Percentiles rank a stretch among this genome's conserved stretches.
These are phyloP conservation scores for Ophion slaviceki DNA, from an alignment of 2,888 invertebrate species.

Conservation along the genomic window DNA sequence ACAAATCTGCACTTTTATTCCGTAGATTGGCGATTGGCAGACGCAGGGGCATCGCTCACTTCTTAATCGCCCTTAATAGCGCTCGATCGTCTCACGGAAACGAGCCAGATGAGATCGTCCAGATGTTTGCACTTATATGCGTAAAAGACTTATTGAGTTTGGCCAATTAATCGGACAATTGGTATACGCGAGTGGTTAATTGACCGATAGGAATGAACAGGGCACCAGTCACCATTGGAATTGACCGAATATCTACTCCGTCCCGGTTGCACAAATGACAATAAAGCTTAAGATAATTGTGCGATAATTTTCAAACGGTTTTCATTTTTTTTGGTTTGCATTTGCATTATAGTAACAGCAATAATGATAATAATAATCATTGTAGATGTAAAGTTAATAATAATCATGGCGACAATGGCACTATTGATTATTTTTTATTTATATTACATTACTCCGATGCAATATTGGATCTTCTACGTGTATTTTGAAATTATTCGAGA, in stretches of 20 bases:
- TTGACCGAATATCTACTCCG: slow-evolving; percentile 12
- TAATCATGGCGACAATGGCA: background rate
- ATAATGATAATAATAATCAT: background rate
- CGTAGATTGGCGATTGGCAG: slow-evolving; percentile 1
- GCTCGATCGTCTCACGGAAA: slow-evolving; percentile 35
- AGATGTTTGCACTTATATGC: slow-evolving; percentile 37
- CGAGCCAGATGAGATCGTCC: slow-evolving; percentile 44
- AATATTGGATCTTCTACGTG: background rate
- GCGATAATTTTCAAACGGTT: too few relatives aligned
- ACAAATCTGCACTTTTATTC: slow-evolving; percentile 17
- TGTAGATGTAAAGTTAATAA: background rate
- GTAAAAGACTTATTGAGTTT: slow-evolving; percentile 49
- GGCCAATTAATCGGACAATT: slow-evolving; percentile 49
- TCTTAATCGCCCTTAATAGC: slow-evolving; percentile 45
- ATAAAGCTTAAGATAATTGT: background rate
- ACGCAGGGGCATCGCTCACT: slow-evolving; percentile 25
- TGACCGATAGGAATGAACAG: slow-evolving; percentile 71
- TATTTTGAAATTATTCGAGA: slow-evolving; percentile 69
- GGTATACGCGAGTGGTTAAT: slow-evolving; percentile 69
- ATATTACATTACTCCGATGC: background rate
- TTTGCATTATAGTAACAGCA: too few relatives aligned
- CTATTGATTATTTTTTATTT: background rate
- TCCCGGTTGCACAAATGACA: background rate
- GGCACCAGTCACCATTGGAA: slow-evolving; percentile 17
- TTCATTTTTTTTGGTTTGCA: background rate